These are phyloP conservation scores for Hirtodrosophila duncani DNA, from an alignment of 2,888 invertebrate species.

Conservation along the genomic window DNA sequence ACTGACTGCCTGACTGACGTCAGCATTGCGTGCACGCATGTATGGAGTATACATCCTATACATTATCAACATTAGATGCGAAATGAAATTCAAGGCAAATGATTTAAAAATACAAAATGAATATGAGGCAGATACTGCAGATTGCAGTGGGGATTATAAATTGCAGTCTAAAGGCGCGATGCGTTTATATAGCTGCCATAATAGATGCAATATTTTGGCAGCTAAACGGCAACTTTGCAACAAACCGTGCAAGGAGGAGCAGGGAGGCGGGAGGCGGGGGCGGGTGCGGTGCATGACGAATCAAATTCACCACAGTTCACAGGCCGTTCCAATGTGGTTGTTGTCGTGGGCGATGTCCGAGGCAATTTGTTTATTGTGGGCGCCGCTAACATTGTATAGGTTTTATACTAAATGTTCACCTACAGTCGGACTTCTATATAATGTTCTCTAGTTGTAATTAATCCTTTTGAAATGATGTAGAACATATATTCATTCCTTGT, in stretches of 20 bases:
- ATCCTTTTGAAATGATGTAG: no score
- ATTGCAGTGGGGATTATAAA: constrained; percentile 48
- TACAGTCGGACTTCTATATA: no score
- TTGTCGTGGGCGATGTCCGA: constrained; percentile 52
- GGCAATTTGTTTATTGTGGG: constrained; percentile 65
- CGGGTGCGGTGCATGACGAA: constrained; percentile 32
- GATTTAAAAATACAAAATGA: constrained; percentile 59
- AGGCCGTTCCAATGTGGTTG: constrained; percentile 7
- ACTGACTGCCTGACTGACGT: constrained; percentile 23
- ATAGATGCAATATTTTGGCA: constrained; percentile 40
- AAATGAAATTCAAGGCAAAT: constrained; percentile 54
- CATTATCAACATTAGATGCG: constrained; percentile 1
- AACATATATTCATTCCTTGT: no score
- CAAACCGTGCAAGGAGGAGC: constrained; percentile 38
- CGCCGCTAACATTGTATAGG: constrained; percentile 41
- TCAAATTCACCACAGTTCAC: constrained; percentile 63
- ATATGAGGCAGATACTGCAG: constrained; percentile 10
- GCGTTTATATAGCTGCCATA: constrained; percentile 22
- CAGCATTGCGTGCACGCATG: constrained; percentile 25
- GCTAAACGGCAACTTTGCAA: constrained; percentile 36
- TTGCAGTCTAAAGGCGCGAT: constrained; percentile 36
- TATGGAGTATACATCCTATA: background rate
- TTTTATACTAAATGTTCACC: background rate
- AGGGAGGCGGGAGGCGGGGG: no score
- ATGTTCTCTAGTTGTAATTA: no score